Base-by-base conservation (phyloP, 2,888 invertebrate species). In the Heteromyza rotundicornis region DNA sequence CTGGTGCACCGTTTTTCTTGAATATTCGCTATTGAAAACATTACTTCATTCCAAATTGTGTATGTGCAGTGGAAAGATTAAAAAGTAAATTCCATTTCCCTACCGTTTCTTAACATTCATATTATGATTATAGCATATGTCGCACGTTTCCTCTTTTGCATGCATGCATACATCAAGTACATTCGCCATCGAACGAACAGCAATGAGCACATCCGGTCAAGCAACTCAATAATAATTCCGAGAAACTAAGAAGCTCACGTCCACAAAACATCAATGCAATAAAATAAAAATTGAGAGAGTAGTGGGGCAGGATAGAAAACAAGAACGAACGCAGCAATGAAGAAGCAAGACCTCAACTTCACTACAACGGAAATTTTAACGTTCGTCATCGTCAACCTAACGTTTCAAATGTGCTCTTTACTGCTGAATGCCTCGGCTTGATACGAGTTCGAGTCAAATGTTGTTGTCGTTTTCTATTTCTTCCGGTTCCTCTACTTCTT, bases 331-430 rank as follows among this genome's bases (percentile, higher is more conserved):
- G 5, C 40, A n/a, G n/a, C n/a, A n/a, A n/a, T n/a, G n/a, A n/a
- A n/a, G 40, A 40, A 5, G 5, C 27, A 27, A 27, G 40, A 10
- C 8, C 40, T n/a, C 40, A 10, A 40, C 40, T n/a, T 3, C 12
- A 40, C 40, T 3, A 40, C 40, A 65, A 76, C 70, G 72, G 74
- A 73, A 75, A 73, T 78, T 76, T 76, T 68, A 72, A 77, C 73
- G 78, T 77, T 71, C 75, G 70, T 73, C 70, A 73, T 69, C 54
- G 44, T 57, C 56, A 62, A 22, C 35, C 14, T 7, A 10, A 27
- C 40, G 40, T 40, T 27, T 27, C 27, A 47, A 47, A 47, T 47
- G 47, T 20, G 14, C 47, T 20, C 14, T 47, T 47, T 19, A 47
- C 47, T 47, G 47, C 47, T 47, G 47, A 47, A 47, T 47, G 20